Percentiles rank a stretch among this genome's conserved stretches.
These are phyloP conservation scores for Allophyes oxyacanthae DNA, from an alignment of 2,888 invertebrate species.

Conservation along the genomic window DNA sequence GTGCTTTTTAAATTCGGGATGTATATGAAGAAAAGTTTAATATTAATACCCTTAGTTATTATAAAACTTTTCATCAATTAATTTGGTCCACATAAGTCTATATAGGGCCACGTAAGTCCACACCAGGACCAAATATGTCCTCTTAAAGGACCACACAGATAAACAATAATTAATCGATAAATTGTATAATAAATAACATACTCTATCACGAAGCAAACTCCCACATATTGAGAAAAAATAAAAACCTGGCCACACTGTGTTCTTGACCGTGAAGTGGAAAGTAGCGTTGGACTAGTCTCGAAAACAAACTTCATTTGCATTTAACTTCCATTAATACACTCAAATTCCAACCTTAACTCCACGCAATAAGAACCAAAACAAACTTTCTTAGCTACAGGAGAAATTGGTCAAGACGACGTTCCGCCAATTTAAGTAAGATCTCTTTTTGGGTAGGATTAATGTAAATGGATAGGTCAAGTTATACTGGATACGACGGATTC, in stretches of 20 bases:
- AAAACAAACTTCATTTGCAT: conserved; percentile 51
- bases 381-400: conserved; percentile 8
- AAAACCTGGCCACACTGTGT: conserved; percentile 70
- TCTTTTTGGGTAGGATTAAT: not conserved
- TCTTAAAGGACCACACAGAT: too few relatives aligned
- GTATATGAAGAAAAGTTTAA: too few relatives aligned
- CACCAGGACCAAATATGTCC: too few relatives aligned
- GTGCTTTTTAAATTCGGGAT: too few relatives aligned
- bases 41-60: too few relatives aligned
- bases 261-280: conserved; percentile 87
- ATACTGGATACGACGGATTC: conserved; percentile 53
- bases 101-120: too few relatives aligned
- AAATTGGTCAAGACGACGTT: conserved; percentile 18
- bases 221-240: conserved; percentile 46
- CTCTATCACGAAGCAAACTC: conserved; percentile 18
- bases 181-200: too few relatives aligned
- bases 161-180: too few relatives aligned
- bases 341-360: conserved; percentile 55
- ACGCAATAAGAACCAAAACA: conserved; percentile 14
- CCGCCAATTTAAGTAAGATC: conserved; percentile 54
- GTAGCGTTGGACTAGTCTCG: conserved; percentile 71
- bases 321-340: conserved; percentile 10
- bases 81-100: too few relatives aligned
- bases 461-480: conserved; percentile 37
- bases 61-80: too few relatives aligned